Percentiles rank a stretch among this genome's conserved stretches.
Conservation (phyloP, 2,888 invertebrate species). For the Coenonympha arcania region DNA sequence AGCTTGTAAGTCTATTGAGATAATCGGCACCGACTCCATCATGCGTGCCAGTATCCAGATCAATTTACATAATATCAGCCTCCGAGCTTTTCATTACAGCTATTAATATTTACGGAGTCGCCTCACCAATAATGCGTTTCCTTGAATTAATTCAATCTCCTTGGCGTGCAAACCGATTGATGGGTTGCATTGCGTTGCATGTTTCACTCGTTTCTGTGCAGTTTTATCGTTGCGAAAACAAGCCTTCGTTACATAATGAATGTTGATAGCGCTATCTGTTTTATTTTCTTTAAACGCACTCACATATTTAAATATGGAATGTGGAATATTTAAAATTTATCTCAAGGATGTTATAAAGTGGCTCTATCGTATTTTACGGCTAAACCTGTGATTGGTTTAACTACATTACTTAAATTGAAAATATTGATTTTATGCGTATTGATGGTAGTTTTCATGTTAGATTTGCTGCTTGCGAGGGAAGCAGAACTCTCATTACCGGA, state of each 20-base stretch:
- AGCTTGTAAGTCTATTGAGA: slow-evolving; percentile 47
- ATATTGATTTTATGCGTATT: neutral
- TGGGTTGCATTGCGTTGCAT: slow-evolving; percentile 3
- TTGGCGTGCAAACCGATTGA: slow-evolving; percentile 10
- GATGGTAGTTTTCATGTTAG: neutral
- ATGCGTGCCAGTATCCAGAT: slow-evolving; percentile 38
- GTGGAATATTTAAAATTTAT: neutral
- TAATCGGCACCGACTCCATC: slow-evolving; percentile 40
- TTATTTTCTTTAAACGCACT: neutral
- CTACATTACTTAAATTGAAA: neutral
- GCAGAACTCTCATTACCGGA: too few relatives aligned
- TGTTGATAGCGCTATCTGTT: neutral
- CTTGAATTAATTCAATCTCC: slow-evolving; percentile 20
- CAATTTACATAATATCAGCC: slow-evolving; percentile 56
- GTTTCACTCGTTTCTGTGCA: neutral
- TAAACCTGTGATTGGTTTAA: neutral
- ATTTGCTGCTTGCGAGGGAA: neutral
- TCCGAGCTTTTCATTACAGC: slow-evolving; percentile 44
- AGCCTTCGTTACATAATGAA: neutral
- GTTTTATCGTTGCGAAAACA: neutral
- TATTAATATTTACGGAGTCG: slow-evolving; percentile 48
- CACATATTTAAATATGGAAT: neutral
- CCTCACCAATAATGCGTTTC: slow-evolving; percentile 16
- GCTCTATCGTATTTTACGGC: neutral
- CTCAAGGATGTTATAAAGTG: neutral